phyloP scores from a whole-genome alignment of 37 sponge, comb jelly and placozoan species.

The Chondrosia reniformis region DNA sequence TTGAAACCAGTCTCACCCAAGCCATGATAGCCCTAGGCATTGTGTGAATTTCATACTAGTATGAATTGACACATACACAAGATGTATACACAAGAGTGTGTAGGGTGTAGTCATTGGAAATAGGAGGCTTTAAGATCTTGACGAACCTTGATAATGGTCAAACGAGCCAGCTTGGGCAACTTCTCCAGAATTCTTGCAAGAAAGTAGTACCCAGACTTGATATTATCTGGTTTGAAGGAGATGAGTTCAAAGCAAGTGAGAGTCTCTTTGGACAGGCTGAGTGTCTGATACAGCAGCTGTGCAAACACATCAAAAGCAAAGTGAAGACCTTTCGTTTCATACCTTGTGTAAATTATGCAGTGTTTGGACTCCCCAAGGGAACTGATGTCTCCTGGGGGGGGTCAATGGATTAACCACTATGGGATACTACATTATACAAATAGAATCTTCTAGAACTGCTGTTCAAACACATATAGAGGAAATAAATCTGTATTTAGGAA shows the following conservation, averaged over 20 bases:
- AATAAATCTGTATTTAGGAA: no score
- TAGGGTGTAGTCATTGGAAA: neutral
- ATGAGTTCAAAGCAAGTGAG: conserved; percentile 43
- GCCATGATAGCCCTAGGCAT: conserved; percentile 42
- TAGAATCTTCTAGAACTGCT: no score
- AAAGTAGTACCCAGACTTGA: conserved; percentile 58
- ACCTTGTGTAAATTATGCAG: no score
- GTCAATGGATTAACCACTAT: no score
- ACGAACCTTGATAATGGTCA: conserved; percentile 52
- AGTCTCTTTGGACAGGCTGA: conserved; percentile 35
- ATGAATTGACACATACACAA: no score
- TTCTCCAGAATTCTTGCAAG: conserved; percentile 41
- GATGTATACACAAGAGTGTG: no score
- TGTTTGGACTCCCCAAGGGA: no score
- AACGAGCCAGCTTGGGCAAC: conserved; percentile 42
- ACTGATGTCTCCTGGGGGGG: no score
- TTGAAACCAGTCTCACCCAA: conserved; percentile 65
- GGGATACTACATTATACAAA: no score
- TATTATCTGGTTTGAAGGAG: conserved; percentile 53
- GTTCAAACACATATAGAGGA: no score
- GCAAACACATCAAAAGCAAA: neutral
- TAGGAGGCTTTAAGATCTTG: neutral
- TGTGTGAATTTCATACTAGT: no score
- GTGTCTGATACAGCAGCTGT: conserved; percentile 47
- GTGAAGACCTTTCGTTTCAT: neutral